Conservation (phyloP, 2,113 vertebrate species). For the Elephantulus edwardii region DNA sequence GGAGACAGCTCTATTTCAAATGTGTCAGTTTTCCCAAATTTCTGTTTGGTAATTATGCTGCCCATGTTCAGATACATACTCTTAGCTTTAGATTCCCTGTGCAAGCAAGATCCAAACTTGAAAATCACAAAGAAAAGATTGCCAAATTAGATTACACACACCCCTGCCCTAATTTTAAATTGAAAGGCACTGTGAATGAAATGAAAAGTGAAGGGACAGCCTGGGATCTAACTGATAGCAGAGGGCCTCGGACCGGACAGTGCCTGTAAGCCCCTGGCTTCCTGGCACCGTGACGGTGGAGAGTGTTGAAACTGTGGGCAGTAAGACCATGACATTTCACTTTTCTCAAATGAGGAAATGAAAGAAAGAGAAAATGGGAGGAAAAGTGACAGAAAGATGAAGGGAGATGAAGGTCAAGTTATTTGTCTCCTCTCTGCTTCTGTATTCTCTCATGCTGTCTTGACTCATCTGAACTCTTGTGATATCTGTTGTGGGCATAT, state of each 20-base stretch:
- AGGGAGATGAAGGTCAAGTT: background rate
- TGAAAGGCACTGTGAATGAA: background rate
- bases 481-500: background rate
- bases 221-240: background rate
- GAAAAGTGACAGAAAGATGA: background rate
- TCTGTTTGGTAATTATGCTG: slow-evolving; percentile 27
- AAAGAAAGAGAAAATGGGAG: slow-evolving; percentile 49
- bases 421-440: background rate
- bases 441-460: background rate
- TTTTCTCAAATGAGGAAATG: slow-evolving; percentile 40
- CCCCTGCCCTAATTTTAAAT: background rate
- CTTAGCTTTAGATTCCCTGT: background rate
- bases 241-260: background rate
- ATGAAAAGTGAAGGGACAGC: background rate
- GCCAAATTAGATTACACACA: background rate
- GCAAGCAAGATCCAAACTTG: background rate
- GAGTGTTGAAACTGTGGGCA: background rate
- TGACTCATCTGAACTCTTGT: background rate
- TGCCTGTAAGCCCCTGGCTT: background rate
- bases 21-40: background rate
- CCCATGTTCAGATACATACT: background rate
- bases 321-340: background rate
- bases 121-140: background rate
- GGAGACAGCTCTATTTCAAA: background rate
- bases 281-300: background rate